Evolutionary conservation across 2,113 vertebrate species (phyloP), one percentile per base, ranked within the genome.

Genomic region (Zosterops hypoxanthus): DNA sequence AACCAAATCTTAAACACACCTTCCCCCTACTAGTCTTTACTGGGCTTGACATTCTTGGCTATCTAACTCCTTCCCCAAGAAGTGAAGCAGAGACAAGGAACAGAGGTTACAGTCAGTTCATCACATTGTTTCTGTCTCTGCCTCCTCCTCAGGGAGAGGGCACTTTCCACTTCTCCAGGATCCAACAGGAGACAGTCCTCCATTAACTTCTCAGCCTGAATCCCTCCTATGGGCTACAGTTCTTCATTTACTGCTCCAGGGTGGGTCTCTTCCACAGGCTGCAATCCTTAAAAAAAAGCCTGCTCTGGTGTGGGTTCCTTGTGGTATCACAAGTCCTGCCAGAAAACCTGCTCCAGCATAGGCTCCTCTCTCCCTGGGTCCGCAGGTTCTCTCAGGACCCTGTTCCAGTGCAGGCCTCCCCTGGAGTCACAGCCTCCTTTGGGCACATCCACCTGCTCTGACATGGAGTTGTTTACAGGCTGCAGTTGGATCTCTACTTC

Each of bases 231-330:
- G 14, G 36, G 17, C 26, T 55, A 31, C 33, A 55, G 33, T 7
- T 36, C 47, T 52, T 60, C 52, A 28, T 44, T 34, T 36, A 26
- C 11, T 69, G 36, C 18, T 19, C 14, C 46, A 36, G 22, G 5
- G 9, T 36, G 21, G 3, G 24, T 50, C 42, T 66, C 34, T 57
- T 66, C 42, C 34, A 42, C 20, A 49, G 16, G 34, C 6, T 56
- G 28, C 10, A 57, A 24, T 20, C 29, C 42, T 66, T 29, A 24
- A 16, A 41, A 50, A 33, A 49, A 34, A 50, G 10, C 12, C 25
- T 34, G 6, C 9, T 50, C 10, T 0, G 0, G 8, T 42, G 44
- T 14, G 21, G 10, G 14, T 9, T 57, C 21, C 31, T 11, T 20
- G 14, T 16, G 36, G 31, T 17, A 11, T 50, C 31, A 71, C 12